phyloP scores from a whole-genome alignment of 2,888 invertebrate genomes.

The Orthosia incerta region DNA sequence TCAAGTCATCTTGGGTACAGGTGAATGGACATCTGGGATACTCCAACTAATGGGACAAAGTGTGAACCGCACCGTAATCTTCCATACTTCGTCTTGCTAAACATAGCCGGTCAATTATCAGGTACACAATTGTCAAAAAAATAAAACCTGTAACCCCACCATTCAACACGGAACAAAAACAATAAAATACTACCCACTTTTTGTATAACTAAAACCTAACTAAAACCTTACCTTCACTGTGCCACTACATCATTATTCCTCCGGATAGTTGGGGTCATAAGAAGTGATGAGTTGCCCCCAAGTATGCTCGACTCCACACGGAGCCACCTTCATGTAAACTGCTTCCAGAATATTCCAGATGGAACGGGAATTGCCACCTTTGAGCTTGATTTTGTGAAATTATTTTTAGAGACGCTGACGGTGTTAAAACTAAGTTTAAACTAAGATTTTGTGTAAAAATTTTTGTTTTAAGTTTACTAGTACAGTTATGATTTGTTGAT shows the following conservation, averaged over 20 bases:
- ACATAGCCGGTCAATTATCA: not conserved
- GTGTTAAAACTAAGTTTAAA: conserved; percentile 17
- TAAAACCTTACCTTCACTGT: conserved; percentile 4
- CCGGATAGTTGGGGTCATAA: conserved; percentile 69
- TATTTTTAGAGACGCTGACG: conserved; percentile 42
- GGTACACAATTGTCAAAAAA: not conserved
- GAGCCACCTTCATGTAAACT: conserved; percentile 66
- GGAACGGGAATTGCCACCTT: conserved; percentile 60
- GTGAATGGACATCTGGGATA: no score
- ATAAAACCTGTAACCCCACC: no score
- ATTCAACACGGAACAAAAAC: not conserved
- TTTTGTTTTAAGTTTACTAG: no score
- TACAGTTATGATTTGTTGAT: no score
- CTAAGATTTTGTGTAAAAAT: conserved; percentile 21
- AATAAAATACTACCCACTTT: conserved; percentile 7
- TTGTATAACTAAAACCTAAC: conserved; percentile 8
- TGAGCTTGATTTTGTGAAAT: conserved; percentile 46
- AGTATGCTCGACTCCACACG: conserved; percentile 63
- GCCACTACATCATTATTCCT: conserved; percentile 69
- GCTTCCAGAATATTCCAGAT: conserved; percentile 56
- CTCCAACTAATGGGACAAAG: no score
- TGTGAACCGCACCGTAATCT: no score
- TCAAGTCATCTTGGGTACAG: no score
- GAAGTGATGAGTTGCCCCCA: conserved; percentile 72
- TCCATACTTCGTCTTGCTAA: no score